Conservation (phyloP, 2,113 vertebrate genomes). For the Pipa parva region DNA sequence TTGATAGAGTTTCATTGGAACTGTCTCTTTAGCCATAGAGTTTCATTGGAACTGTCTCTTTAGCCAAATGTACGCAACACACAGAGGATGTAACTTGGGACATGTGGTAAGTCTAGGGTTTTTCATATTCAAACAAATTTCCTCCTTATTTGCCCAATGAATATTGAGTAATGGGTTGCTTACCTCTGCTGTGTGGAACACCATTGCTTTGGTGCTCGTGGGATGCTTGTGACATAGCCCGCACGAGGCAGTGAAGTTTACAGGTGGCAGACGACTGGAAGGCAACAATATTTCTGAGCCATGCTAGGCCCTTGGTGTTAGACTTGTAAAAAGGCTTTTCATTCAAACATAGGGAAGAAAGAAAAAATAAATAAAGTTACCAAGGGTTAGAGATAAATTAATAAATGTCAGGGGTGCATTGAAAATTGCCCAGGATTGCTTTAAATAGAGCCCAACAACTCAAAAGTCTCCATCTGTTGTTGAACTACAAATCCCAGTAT, state of each 20-base stretch:
- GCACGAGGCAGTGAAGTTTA: neutral
- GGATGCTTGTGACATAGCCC: slow-evolving; percentile 51
- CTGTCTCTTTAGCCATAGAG: no score
- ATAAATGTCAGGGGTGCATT: neutral
- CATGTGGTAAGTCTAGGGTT: no score
- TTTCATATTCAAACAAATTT: no score
- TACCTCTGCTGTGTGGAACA: slow-evolving; percentile 46
- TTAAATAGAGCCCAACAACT: neutral
- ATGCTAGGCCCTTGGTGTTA: neutral
- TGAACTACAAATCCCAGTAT: neutral
- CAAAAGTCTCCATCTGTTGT: neutral
- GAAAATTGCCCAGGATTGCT: neutral
- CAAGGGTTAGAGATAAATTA: neutral
- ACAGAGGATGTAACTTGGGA: no score
- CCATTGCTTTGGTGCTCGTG: slow-evolving; percentile 35
- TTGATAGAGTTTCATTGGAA: no score
- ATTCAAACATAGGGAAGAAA: neutral
- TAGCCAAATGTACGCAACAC: no score
- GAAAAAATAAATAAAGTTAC: neutral
- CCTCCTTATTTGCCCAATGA: no score
- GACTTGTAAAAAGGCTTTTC: neutral
- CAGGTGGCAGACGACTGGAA: neutral
- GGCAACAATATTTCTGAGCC: neutral
- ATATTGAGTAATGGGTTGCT: no score
- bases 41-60: no score